A percentile compares a stretch with the other conserved stretches of the same genome.
These are phyloP conservation scores for Melanaphis sacchari DNA, from an alignment of 1,140 invertebrate species.

Conservation along the genomic window DNA sequence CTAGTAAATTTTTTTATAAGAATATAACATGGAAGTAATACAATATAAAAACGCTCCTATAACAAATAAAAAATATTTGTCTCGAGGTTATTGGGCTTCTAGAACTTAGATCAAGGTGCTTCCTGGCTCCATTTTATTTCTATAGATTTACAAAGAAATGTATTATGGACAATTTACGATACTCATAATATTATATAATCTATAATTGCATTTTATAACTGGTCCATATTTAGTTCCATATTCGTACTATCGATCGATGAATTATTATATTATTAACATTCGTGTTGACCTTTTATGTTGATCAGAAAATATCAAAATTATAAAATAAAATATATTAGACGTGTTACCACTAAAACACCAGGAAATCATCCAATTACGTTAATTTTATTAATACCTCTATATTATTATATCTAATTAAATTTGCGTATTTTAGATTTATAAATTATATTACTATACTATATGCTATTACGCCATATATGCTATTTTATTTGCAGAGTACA, in stretches of 20 bases:
- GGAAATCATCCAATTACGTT: not conserved
- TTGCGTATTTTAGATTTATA: too few species aligned
- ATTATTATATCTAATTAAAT: too few species aligned
- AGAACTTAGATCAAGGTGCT: constrained; percentile 24
- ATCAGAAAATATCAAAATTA: not conserved
- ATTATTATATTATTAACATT: not conserved
- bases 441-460: too few species aligned
- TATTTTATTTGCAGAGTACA: too few species aligned
- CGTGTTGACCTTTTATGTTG: not conserved
- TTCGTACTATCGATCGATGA: not conserved
- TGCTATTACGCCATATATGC: too few species aligned
- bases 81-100: constrained; percentile 15
- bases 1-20: not conserved
- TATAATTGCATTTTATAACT: constrained; percentile 21
- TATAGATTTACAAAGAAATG: not conserved
- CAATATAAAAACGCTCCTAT: not conserved
- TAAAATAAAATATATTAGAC: not conserved
- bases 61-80: not conserved
- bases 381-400: too few species aligned
- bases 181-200: not conserved
- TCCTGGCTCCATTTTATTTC: constrained; percentile 20
- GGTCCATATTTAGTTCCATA: not conserved
- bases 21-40: not conserved
- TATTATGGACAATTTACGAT: not conserved
- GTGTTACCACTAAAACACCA: not conserved